These are phyloP conservation scores for Teleiodes luculella DNA, from an alignment of 2,888 invertebrate genomes.

Conservation along the genomic window DNA sequence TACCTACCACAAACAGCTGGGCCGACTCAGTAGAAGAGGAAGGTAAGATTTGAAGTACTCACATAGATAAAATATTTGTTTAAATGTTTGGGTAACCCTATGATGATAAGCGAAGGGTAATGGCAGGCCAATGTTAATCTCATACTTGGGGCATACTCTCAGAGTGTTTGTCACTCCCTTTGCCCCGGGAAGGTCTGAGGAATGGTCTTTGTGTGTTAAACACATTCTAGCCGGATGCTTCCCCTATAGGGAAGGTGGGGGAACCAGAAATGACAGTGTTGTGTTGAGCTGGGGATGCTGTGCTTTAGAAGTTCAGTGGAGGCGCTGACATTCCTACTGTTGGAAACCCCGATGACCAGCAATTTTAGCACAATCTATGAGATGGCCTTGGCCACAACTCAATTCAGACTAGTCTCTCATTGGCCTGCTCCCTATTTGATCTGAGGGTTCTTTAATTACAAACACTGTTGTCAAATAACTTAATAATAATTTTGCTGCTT, in stretches of 20 bases:
- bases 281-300: conserved; percentile 74
- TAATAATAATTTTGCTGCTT: no score
- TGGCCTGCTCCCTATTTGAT: conserved; percentile 71
- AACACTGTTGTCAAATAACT: no score
- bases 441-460: conserved; percentile 77
- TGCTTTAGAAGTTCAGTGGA: conserved; percentile 62
- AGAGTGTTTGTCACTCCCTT: conserved; percentile 78
- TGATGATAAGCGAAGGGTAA: conserved; percentile 68
- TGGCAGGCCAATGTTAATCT: conserved; percentile 84
- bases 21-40: conserved; percentile 91
- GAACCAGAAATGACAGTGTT: conserved; percentile 84
- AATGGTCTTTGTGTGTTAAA: conserved; percentile 72
- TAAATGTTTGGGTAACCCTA: conserved; percentile 38
- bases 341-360: conserved; percentile 87
- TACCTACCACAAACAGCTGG: conserved; percentile 83
- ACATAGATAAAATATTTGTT: not conserved
- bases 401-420: conserved; percentile 92
- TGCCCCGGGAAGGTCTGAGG: conserved; percentile 91
- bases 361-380: conserved; percentile 87
- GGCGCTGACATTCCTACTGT: conserved; percentile 67
- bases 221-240: conserved; percentile 85
- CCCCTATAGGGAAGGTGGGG: conserved; percentile 81
- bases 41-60: conserved; percentile 75
- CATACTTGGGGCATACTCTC: conserved; percentile 85
- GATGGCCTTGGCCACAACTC: conserved; percentile 84